phyloP scores from a whole-genome alignment of 2,888 invertebrate genomes.

The Dasysyrphus tricinctus region DNA sequence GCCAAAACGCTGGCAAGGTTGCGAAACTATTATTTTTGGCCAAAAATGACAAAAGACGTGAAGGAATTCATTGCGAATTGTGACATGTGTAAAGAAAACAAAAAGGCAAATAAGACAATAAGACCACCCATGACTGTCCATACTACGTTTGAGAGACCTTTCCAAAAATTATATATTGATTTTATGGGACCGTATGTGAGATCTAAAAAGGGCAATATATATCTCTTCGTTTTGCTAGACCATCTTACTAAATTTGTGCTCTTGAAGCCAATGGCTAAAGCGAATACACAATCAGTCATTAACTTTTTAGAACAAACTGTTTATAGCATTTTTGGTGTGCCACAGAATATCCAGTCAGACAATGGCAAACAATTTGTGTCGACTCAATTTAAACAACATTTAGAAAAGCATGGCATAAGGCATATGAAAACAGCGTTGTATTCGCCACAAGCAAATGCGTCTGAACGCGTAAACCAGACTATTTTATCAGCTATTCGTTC shows the following conservation, averaged over 20 bases:
- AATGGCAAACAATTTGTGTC: constrained; percentile 76
- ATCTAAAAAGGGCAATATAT: constrained; percentile 37
- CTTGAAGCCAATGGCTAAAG: constrained; percentile 37
- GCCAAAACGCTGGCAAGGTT: constrained; percentile 44
- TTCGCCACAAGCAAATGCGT: constrained; percentile 79
- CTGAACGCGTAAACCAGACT: constrained; percentile 78
- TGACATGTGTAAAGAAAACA: too few species aligned
- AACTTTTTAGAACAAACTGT: constrained; percentile 46
- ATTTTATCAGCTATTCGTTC: constrained; percentile 77
- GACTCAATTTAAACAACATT: constrained; percentile 45
- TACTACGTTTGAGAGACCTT: constrained; percentile 22
- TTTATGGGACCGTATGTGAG: constrained; percentile 60
- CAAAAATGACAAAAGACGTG: too few species aligned
- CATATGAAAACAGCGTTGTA: constrained; percentile 75
- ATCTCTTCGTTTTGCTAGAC: constrained; percentile 61
- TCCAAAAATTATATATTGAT: constrained; percentile 64
- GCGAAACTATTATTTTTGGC: too few species aligned
- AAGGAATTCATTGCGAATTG: too few species aligned
- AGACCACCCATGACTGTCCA: constrained; percentile 23
- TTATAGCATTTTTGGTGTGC: constrained; percentile 76
- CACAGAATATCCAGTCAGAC: constrained; percentile 75
- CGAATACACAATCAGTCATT: constrained; percentile 66
- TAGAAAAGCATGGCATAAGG: constrained; percentile 37
- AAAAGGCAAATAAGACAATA: constrained; percentile 29
- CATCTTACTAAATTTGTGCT: constrained; percentile 62